Percentiles rank a stretch among this genome's conserved stretches.
These are phyloP conservation scores for Reticulitermes lucifugus DNA, from an alignment of 2,888 invertebrate species.

Conservation along the genomic window DNA sequence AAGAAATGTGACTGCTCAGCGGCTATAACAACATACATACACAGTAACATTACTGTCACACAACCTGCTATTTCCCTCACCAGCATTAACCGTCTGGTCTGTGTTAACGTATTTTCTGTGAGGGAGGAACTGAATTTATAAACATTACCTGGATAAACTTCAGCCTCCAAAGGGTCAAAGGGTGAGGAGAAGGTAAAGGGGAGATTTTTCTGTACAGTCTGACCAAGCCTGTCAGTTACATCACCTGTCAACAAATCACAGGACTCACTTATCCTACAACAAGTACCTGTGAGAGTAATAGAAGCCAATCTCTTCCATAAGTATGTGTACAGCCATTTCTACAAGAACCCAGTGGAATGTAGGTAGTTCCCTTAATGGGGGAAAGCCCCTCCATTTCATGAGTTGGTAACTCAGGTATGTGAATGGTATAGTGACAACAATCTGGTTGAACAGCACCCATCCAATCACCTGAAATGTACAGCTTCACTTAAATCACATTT, in stretches of 20 bases:
- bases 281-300: constrained; percentile 85
- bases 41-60: too few relatives aligned
- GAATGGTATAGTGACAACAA: constrained; percentile 75
- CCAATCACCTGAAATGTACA: constrained; percentile 69
- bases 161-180: background rate
- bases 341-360: constrained; percentile 82
- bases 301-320: constrained; percentile 84
- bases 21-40: too few relatives aligned
- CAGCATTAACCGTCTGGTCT: too few relatives aligned
- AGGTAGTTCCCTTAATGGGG: constrained; percentile 75
- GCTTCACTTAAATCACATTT: background rate
- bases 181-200: too few relatives aligned
- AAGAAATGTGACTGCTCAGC: too few relatives aligned
- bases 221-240: too few relatives aligned
- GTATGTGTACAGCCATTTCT: constrained; percentile 78
- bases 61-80: too few relatives aligned
- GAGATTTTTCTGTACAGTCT: too few relatives aligned
- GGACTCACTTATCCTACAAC: background rate
- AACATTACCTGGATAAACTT: too few relatives aligned
- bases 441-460: constrained; percentile 79
- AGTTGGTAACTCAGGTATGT: constrained; percentile 71
- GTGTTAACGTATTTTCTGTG: too few relatives aligned
- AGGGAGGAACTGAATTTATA: too few relatives aligned
- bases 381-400: constrained; percentile 76
- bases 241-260: too few relatives aligned